phyloP scores from a whole-genome alignment of 92 coral and sea anemone genomes.

The Ricordea florida region DNA sequence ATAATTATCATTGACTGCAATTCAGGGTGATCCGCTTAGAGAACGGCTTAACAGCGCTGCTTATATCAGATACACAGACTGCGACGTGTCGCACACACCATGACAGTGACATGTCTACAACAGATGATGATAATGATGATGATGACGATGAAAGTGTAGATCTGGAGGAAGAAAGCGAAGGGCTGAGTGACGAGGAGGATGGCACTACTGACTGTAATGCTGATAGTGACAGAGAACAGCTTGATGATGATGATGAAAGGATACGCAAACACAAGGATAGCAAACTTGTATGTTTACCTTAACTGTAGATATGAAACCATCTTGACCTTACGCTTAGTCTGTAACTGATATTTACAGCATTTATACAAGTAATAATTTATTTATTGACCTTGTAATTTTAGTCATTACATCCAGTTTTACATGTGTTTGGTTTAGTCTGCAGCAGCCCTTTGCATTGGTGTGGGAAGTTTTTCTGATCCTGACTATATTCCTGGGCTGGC shows the following conservation, averaged over 20 bases:
- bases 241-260: slow-evolving; percentile 4
- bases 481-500: slow-evolving; percentile 91
- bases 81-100: slow-evolving; percentile 43
- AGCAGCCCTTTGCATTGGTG: slow-evolving; percentile 86
- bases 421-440: slow-evolving; percentile 93
- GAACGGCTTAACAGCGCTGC: slow-evolving; percentile 76
- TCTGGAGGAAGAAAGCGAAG: slow-evolving; percentile 18
- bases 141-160: slow-evolving; percentile 53
- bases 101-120: slow-evolving; percentile 52
- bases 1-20: no score
- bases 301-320: not conserved
- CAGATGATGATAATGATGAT: slow-evolving; percentile 56
- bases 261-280: slow-evolving; percentile 50
- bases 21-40: slow-evolving; percentile 75
- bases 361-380: not conserved
- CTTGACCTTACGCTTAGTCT: not conserved
- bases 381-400: not conserved
- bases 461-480: slow-evolving; percentile 92
- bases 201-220: not conserved
- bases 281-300: slow-evolving; percentile 55
- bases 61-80: slow-evolving; percentile 80
- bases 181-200: slow-evolving; percentile 19
- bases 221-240: slow-evolving; percentile 10
- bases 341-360: not conserved
- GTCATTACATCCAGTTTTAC: not conserved